A percentile compares a stretch with the other conserved stretches of the same genome.
These are phyloP conservation scores for Ginglymostoma cirratum DNA, from an alignment of 2,113 vertebrate species.

Conservation along the genomic window DNA sequence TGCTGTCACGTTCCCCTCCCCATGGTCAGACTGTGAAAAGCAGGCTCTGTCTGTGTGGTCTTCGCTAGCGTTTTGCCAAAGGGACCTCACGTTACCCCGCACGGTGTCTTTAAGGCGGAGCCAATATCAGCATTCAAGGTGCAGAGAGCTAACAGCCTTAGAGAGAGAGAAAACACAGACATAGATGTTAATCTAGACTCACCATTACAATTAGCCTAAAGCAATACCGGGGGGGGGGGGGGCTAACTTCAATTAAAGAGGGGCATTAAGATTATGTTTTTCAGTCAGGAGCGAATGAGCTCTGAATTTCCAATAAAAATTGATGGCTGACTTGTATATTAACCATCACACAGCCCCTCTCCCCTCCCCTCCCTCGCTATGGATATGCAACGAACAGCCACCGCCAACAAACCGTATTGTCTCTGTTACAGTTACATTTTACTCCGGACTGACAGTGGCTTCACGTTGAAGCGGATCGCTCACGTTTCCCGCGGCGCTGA, in stretches of 20 bases:
- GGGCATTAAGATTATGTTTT: too few species aligned
- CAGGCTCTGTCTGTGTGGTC: neutral
- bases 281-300: neutral
- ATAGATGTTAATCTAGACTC: neutral
- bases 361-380: neutral
- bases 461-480: neutral
- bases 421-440: too few species aligned
- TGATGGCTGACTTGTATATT: neutral
- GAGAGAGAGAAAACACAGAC: neutral
- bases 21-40: neutral
- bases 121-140: neutral
- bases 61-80: neutral
- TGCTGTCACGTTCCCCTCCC: constrained; percentile 19
- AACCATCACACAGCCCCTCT: neutral
- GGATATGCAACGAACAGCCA: neutral
- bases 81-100: constrained; percentile 22
- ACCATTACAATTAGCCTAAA: too few species aligned
- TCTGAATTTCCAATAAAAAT: neutral
- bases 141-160: neutral
- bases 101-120: neutral
- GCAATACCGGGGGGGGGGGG: neutral
- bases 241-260: too few species aligned
- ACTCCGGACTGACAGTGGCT: neutral
- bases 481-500: neutral
- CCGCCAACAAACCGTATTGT: too few species aligned